Evolutionary conservation across 2,888 invertebrate species (phyloP).

Genomic region (Nymphalis polychloros): DNA sequence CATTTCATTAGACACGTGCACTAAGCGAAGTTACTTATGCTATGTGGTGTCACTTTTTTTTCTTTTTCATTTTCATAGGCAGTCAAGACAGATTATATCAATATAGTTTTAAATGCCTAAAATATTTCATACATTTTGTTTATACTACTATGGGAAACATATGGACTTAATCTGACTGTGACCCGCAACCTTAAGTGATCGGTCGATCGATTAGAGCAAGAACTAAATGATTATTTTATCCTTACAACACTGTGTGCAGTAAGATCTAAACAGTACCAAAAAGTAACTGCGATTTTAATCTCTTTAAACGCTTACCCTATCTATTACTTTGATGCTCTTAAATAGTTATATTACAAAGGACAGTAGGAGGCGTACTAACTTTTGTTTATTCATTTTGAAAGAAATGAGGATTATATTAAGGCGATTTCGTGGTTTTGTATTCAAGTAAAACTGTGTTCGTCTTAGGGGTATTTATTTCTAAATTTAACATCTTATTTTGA

Average conservation of each 20-base stretch:
- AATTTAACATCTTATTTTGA: not conserved
- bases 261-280: not conserved
- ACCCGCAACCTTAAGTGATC: no score
- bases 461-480: not conserved
- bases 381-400: slow-evolving; percentile 3
- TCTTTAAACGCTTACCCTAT: not conserved
- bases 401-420: slow-evolving; percentile 1
- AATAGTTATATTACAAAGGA: not conserved
- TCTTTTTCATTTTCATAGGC: no score
- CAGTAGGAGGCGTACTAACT: not conserved
- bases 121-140: no score
- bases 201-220: no score
- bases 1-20: no score
- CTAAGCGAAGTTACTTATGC: no score
- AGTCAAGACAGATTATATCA: no score
- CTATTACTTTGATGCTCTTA: not conserved
- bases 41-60: no score
- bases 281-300: not conserved
- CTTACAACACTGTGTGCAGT: not conserved
- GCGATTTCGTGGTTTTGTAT: not conserved
- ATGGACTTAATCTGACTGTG: no score
- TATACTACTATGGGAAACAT: no score
- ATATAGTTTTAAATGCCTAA: no score
- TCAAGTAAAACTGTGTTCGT: not conserved
- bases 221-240: no score